phyloP scores from a whole-genome alignment of 2,888 invertebrate genomes.

The Drosophila kambysellisi region DNA sequence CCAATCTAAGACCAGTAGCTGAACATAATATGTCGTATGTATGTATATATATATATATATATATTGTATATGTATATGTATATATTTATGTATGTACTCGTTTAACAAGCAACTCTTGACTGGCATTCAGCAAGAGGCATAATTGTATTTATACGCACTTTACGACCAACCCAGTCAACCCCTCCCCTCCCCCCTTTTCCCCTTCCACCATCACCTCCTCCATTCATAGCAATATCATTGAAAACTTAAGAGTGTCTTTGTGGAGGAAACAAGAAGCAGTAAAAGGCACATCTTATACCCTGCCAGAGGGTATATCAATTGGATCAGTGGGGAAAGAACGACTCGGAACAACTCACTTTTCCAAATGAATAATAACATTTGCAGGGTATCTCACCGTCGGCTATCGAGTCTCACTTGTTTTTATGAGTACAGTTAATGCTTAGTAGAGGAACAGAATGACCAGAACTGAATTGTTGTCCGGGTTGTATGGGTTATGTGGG shows the following conservation, averaged over 20 bases:
- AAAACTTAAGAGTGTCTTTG: slow-evolving; percentile 5
- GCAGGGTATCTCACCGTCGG: not conserved
- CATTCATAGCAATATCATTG: slow-evolving; percentile 4
- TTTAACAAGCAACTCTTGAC: not conserved
- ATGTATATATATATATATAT: not conserved
- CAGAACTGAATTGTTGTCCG: not conserved
- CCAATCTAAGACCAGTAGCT: slow-evolving; percentile 9
- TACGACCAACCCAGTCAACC: slow-evolving; percentile 21
- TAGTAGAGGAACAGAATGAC: not conserved
- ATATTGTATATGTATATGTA: not conserved
- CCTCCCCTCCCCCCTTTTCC: not conserved
- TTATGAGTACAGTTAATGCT: slow-evolving; percentile 1
- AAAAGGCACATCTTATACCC: not conserved
- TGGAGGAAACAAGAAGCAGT: not conserved
- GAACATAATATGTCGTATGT: slow-evolving; percentile 13
- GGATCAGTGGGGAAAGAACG: not conserved
- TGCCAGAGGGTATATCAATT: not conserved
- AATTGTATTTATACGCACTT: slow-evolving; percentile 43
- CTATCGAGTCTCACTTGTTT: not conserved
- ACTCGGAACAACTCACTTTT: not conserved
- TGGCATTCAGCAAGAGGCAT: slow-evolving; percentile 4
- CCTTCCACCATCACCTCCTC: no score
- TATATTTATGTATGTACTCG: slow-evolving; percentile 14
- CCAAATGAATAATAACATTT: not conserved
- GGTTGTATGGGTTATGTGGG: not conserved